Base-by-base conservation (phyloP, 2,113 vertebrate species). In the Halichoeres trimaculatus region DNA sequence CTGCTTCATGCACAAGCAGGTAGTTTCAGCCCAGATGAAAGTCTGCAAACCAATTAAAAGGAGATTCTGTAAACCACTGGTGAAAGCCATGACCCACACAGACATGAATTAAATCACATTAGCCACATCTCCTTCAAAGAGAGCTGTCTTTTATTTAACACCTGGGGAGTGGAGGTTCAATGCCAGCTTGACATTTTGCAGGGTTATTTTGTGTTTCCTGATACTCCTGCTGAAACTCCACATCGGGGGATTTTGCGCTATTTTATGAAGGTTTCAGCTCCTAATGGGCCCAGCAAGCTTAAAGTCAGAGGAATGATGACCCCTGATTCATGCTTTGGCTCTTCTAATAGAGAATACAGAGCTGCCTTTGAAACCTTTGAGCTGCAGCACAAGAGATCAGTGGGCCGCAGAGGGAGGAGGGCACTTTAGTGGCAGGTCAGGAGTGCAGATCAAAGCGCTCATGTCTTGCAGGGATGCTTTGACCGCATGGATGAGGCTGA, bases 21-120 rank as follows among this genome's bases (percentile, higher is more conserved):
- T 91, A 85, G 14, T 92, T 94, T 94, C 91, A 43, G 89, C 88
- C 78, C 84, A 89, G 85, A 94, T 91, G 78, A 92, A 86, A 77
- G 92, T 92, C 79, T 87, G 89, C 90, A 88, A 93, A 80, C 89
- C 91, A 90, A 94, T 94, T 79, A 94, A 89, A 89, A 93, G 90
- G 76, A 91, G 80, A 85, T 94, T 93, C 81, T 90, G 89, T 71
- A 93, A 93, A 90, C 87, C 84, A 16, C 84, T 89, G 90, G 91
- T 71, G 83, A 89, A 90, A 89, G 90, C 93, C 78, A 74, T 90
- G 85, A 94, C 91, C 93, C 91, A 91, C 79, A 74, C 71, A 73
- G 65, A 77, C 59, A 47, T 51, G 55, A 19, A 36, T 53, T 35
- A 71, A 87, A 81, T 88, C 69, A 20, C 68, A 81, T 88, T 85